Evolutionary conservation across 1,140 invertebrate genomes (phyloP).

Genomic region (Calosoma granatense): DNA sequence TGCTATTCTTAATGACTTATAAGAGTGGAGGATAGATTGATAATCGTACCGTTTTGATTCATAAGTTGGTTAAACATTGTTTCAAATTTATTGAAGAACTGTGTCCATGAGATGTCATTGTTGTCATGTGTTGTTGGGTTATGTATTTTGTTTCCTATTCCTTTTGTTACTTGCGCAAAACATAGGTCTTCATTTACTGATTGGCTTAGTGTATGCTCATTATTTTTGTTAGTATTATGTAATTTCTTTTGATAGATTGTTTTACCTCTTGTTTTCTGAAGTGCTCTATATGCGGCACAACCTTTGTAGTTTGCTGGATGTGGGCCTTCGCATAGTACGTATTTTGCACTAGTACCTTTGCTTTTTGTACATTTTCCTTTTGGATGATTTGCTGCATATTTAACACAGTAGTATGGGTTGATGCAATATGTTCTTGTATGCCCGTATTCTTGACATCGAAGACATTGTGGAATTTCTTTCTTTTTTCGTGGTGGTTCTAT

Average conservation of each 20-base stretch:
- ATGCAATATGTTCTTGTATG: slow-evolving; percentile 29
- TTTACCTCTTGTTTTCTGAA: slow-evolving; percentile 17
- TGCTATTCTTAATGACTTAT: slow-evolving; percentile 17
- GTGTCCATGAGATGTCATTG: slow-evolving; percentile 13
- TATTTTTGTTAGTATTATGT: slow-evolving; percentile 20
- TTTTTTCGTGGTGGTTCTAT: slow-evolving; percentile 23
- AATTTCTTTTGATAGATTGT: slow-evolving; percentile 14
- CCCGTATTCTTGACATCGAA: slow-evolving; percentile 28
- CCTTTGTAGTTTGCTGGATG: slow-evolving; percentile 34
- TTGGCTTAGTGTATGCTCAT: slow-evolving; percentile 21
- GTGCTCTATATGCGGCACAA: slow-evolving; percentile 24
- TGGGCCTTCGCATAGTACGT: slow-evolving; percentile 26
- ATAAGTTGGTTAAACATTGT: slow-evolving; percentile 13
- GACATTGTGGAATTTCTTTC: slow-evolving; percentile 26
- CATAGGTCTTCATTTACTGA: slow-evolving; percentile 13
- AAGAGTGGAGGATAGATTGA: slow-evolving; percentile 18
- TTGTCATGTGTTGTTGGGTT: neutral
- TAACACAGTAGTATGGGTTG: slow-evolving; percentile 24
- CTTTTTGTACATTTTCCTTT: slow-evolving; percentile 30
- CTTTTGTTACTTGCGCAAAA: slow-evolving; percentile 4
- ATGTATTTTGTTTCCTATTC: neutral
- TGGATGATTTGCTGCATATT: slow-evolving; percentile 27
- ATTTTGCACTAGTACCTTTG: slow-evolving; percentile 25
- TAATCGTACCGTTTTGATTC: slow-evolving; percentile 16
- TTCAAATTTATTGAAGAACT: slow-evolving; percentile 14